Evolutionary conservation across 1,140 invertebrate genomes (phyloP), one percentile per base, ranked within the genome.

Genomic region (Cydia amplana): DNA sequence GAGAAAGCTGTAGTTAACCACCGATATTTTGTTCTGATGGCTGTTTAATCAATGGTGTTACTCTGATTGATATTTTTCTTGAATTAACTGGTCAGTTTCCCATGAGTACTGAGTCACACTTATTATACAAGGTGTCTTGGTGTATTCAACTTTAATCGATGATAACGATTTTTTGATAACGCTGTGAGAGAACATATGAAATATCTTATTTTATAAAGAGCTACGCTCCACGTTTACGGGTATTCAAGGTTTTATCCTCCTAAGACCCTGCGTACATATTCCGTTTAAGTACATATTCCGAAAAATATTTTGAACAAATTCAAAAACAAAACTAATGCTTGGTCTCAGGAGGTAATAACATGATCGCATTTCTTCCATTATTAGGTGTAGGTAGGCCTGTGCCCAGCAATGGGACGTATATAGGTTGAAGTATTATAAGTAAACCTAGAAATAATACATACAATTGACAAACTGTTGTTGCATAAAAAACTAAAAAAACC

Each of bases 401-500:
- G n/a, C n/a, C n/a, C n/a, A n/a, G n/a, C n/a, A n/a, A n/a, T n/a
- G n/a, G n/a, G n/a, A n/a, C n/a, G n/a, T n/a, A n/a, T n/a, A n/a
- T n/a, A n/a, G n/a, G n/a, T n/a, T n/a, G n/a, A n/a, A n/a, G n/a
- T n/a, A n/a, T n/a, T n/a, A n/a, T n/a, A n/a, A n/a, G n/a, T n/a
- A n/a, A n/a, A n/a, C n/a, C n/a, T 67, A 80, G 73, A 32, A 32
- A 28, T 4, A 28, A 28, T 65, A 75, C 16, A 23, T 20, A 20
- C 4, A 23, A 20, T 12, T 2, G 20, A 60, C 23, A 60, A 10
- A 18, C 5, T 7, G 55, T 12, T 23, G 55, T 12, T 60, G 20
- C 18, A 23, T 60, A 60, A 23, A 23, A 23, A 60, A 0, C 51
- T 1, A 23, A 60, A 23, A 23, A 23, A 60, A 0, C 51, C 5